Base-by-base conservation (phyloP, 2,113 vertebrate genomes). In the Aptenodytes patagonicus region DNA sequence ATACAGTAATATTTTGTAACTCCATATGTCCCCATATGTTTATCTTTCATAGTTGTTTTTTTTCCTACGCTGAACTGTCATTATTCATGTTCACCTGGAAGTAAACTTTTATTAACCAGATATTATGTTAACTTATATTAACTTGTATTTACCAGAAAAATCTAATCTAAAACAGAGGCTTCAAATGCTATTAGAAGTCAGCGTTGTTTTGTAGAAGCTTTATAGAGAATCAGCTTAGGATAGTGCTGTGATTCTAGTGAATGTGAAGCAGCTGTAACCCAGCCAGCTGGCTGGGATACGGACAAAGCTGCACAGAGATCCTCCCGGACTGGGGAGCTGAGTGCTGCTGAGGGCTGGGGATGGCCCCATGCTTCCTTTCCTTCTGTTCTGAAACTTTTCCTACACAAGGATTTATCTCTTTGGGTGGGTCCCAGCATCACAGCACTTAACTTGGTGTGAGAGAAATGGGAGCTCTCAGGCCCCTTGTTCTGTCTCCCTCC, bases 331-430 rank as follows among this genome's bases (percentile, higher is more conserved):
- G 52, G 29, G 36, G 25, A 58, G 17, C 65, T 1, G 61, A 11
- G 31, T 13, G 54, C 47, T 75, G 34, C 16, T 0, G 1, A 31
- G 12, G 28, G 46, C 49, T 51, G 55, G n/a, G 57, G 38, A 11
- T 0, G 0, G 16, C 25, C 52, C 20, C 14, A 1, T 0, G 1
- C 36, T 51, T 65, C 32, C 20, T 83, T 75, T 77, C 71, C 29
- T 47, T 91, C 20, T 51, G 9, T 89, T 88, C 70, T 57, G 69
- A 83, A 77, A 58, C 44, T 13, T 44, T 66, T 81, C 58, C 60
- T 65, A 18, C 10, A 16, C 25, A 29, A 46, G 22, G 20, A 29
- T 72, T 64, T 69, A 42, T 68, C 26, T 69, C 62, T 80, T 57
- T 3, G 3, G 14, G 25, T 57, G 38, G 5, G 29, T 73, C 32